Evolutionary conservation across 2,113 vertebrate genomes (phyloP).

Genomic region (Otus sunia): DNA sequence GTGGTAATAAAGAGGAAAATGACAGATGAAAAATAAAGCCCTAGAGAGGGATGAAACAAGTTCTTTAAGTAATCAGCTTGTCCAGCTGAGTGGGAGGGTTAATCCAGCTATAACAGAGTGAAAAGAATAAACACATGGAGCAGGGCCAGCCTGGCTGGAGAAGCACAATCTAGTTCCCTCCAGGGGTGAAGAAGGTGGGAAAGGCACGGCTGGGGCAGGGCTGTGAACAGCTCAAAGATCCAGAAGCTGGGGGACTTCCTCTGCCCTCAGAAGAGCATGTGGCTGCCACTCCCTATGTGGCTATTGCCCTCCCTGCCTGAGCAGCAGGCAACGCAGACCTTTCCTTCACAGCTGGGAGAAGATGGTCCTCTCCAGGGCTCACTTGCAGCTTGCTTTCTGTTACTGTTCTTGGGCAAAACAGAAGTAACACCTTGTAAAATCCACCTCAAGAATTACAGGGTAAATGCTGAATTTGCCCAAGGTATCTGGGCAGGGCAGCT

Average conservation of each 20-base stretch:
- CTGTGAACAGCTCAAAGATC: not conserved
- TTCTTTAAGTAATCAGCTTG: conserved; percentile 63
- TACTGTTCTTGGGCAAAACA: not conserved
- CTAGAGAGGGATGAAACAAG: conserved; percentile 26
- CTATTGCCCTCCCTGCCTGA: not conserved
- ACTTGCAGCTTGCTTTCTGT: not conserved
- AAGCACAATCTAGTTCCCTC: not conserved
- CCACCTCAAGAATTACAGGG: not conserved
- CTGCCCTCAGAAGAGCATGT: not conserved
- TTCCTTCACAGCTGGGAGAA: not conserved
- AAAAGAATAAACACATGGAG: conserved; percentile 19
- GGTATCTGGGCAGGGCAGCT: not conserved
- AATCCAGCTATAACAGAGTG: conserved; percentile 10
- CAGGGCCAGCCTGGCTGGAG: not conserved
- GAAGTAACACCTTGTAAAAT: not conserved
- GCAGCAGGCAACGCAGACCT: not conserved
- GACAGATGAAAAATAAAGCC: conserved; percentile 49
- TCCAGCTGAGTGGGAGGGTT: conserved; percentile 14
- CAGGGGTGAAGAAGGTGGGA: fast-evolving
- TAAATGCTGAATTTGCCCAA: not conserved
- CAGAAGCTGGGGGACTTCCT: not conserved
- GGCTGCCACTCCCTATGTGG: not conserved
- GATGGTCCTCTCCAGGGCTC: not conserved
- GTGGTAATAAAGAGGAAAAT: not conserved
- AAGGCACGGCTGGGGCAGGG: not conserved